A percentile compares a stretch with the other conserved stretches of the same genome.
Evolutionary conservation across 2,113 vertebrate species (phyloP).

Genomic region (rabbit (Oryctolagus cuniculus)): mOryCun1.1 NC_091445.1:75967501-75968000

Average conservation of each 20-base stretch:
- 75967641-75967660: background rate
- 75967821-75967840: background rate
- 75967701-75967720: background rate
- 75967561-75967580: background rate
- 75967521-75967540: background rate
- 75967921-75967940: background rate
- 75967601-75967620: background rate
- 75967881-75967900: background rate
- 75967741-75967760: background rate
- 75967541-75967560: background rate
- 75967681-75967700: background rate
- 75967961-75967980: background rate
- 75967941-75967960: background rate
- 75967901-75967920: too few species aligned
- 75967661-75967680: background rate
- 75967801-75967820: background rate
- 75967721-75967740: background rate
- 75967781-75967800: background rate
- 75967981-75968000: background rate
- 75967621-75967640: background rate
- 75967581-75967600: background rate
- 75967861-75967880: conserved; percentile 30
- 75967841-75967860: background rate
- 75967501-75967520: background rate
- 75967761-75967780: background rate